A percentile compares a stretch with the other conserved stretches of the same genome.
Conservation (phyloP, 2,113 vertebrate genomes). For the Sinosuthora webbiana region DNA sequence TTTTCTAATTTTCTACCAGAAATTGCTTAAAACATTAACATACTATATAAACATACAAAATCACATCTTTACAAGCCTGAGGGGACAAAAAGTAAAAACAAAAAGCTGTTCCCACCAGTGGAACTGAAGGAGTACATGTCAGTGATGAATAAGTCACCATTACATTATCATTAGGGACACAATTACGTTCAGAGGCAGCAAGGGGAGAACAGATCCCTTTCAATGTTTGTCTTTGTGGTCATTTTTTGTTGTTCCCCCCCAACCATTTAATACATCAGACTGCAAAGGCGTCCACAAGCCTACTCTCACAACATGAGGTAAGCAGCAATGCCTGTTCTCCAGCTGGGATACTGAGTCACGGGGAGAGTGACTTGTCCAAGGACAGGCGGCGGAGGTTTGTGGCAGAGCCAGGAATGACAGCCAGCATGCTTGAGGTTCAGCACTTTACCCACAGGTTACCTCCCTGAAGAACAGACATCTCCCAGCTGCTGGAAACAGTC, state of each 20-base stretch:
- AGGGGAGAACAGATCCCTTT: background rate
- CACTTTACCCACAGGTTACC: constrained; percentile 8
- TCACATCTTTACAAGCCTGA: background rate
- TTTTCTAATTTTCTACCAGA: background rate
- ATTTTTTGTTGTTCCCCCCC: background rate
- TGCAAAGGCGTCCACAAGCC: background rate
- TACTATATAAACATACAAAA: background rate
- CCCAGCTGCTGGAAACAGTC: background rate
- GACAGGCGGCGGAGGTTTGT: background rate
- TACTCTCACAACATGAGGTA: background rate
- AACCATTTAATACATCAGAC: background rate
- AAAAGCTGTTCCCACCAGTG: background rate
- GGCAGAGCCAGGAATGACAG: background rate
- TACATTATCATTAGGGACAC: background rate
- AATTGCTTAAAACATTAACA: background rate
- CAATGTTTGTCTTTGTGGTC: background rate
- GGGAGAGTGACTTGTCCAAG: background rate
- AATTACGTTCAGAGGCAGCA: background rate
- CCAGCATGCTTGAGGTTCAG: background rate
- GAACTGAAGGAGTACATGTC: background rate
- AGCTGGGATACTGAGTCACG: constrained; percentile 46
- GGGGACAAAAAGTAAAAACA: background rate
- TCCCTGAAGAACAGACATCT: background rate
- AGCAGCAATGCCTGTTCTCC: background rate
- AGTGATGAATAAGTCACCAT: background rate